A percentile compares a stretch with the other conserved stretches of the same genome.
These are phyloP conservation scores for Sciurus vulgaris DNA, from an alignment of 2,797 vertebrate genomes.

Conservation along the genomic window DNA sequence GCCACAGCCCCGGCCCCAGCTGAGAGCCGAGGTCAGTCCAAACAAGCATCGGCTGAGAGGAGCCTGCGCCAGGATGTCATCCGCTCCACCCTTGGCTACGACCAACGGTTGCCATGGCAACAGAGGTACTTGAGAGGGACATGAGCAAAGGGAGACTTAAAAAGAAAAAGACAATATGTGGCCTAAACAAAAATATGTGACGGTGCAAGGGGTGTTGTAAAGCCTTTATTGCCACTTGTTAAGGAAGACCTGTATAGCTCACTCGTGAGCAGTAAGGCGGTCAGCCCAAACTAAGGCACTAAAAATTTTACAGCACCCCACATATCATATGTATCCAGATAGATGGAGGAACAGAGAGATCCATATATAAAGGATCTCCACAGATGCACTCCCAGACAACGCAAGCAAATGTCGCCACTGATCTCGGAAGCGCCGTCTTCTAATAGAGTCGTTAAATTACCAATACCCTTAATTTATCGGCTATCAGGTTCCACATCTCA, in stretches of 20 bases:
- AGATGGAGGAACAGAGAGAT: slow-evolving; percentile 37
- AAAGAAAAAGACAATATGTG: slow-evolving; percentile 80
- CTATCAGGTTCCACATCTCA: slow-evolving; percentile 60
- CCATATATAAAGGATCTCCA: slow-evolving; percentile 22
- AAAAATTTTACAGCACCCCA: slow-evolving; percentile 79
- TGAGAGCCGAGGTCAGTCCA: neutral
- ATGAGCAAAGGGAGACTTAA: slow-evolving; percentile 81
- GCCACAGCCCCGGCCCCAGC: neutral
- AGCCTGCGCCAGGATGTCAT: slow-evolving; percentile 25
- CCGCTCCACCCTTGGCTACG: slow-evolving; percentile 52
- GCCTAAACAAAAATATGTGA: slow-evolving; percentile 77
- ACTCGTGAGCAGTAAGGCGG: slow-evolving; percentile 80
- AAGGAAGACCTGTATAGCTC: slow-evolving; percentile 80
- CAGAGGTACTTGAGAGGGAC: slow-evolving; percentile 78
- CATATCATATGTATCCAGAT: slow-evolving; percentile 76
- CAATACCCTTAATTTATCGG: slow-evolving; percentile 39
- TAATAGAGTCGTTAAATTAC: slow-evolving; percentile 25
- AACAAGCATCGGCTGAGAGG: neutral
- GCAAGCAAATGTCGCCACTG: neutral
- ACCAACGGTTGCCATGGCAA: slow-evolving; percentile 77
- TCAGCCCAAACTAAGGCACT: slow-evolving; percentile 82
- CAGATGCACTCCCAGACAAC: neutral
- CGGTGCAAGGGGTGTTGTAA: slow-evolving; percentile 73
- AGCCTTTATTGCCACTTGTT: slow-evolving; percentile 82
- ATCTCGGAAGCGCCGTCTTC: neutral